These are phyloP conservation scores for Aphidius ervi DNA, from an alignment of 1,140 invertebrate species.

Conservation along the genomic window DNA sequence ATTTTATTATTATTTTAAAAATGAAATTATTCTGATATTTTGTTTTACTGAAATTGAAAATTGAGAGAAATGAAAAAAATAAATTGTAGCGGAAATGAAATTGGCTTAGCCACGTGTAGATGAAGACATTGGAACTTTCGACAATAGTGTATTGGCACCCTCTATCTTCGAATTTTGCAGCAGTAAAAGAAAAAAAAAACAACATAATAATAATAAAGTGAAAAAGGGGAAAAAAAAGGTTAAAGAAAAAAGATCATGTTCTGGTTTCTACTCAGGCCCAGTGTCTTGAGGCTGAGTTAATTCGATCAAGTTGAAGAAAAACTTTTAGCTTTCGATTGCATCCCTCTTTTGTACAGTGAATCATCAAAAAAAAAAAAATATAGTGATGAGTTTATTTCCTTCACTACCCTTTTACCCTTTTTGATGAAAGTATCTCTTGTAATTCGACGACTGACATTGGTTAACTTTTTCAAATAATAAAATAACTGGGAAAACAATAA, in stretches of 20 bases:
- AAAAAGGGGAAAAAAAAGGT: not conserved
- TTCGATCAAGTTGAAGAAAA: constrained; percentile 22
- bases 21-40: too few relatives aligned
- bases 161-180: not conserved
- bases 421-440: not conserved
- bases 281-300: constrained; percentile 19
- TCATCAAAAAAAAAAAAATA: constrained; percentile 4
- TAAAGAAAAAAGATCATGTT: constrained; percentile 3
- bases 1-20: too few relatives aligned
- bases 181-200: too few relatives aligned
- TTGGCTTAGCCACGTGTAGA: too few relatives aligned
- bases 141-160: constrained; percentile 1
- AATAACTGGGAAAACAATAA: not conserved
- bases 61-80: too few relatives aligned
- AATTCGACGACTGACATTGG: constrained; percentile 19
- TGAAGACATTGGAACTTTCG: too few relatives aligned
- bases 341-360: not conserved
- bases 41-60: too few relatives aligned
- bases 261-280: not conserved
- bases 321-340: constrained; percentile 22
- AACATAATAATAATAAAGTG: too few relatives aligned
- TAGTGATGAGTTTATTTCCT: constrained; percentile 18
- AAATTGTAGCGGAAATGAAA: constrained; percentile 10
- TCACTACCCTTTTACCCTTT: not conserved
- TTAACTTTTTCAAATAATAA: constrained; percentile 15